A percentile compares a stretch with the other conserved stretches of the same genome.
Conservation (phyloP, 2,797 vertebrate species). For the Sebastes umbrosus region DNA sequence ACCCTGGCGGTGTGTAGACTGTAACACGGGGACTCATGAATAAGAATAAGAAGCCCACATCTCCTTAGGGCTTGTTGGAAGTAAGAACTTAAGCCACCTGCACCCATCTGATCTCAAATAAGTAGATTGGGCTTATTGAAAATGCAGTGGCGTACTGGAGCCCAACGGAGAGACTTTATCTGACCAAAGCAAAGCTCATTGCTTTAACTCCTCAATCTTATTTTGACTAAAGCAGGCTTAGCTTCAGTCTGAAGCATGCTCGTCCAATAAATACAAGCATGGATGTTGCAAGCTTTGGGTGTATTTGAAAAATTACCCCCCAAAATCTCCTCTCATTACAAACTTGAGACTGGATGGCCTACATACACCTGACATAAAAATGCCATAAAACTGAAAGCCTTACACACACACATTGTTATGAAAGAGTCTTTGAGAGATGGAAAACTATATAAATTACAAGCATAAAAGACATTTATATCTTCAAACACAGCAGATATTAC, state of each 20-base stretch:
- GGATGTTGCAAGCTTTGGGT: background rate
- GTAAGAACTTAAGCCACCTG: constrained; percentile 58
- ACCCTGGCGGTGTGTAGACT: background rate
- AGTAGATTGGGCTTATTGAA: constrained; percentile 49
- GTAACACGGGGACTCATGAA: constrained; percentile 5
- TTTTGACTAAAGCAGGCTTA: constrained; percentile 46
- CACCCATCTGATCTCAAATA: constrained; percentile 61
- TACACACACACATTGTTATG: background rate
- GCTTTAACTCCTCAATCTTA: constrained; percentile 51
- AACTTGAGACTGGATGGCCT: background rate
- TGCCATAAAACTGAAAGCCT: background rate
- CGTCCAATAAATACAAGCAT: constrained; percentile 25
- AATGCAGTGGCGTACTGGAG: constrained; percentile 25
- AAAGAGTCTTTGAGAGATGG: background rate
- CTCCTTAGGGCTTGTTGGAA: constrained; percentile 30
- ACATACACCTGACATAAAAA: background rate
- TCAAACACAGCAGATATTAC: constrained; percentile 3
- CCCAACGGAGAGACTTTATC: constrained; percentile 43
- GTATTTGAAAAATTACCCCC: constrained; percentile 7
- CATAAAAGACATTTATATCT: constrained; percentile 18
- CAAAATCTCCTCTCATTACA: background rate
- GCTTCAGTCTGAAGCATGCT: constrained; percentile 12
- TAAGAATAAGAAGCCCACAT: constrained; percentile 20
- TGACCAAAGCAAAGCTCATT: constrained; percentile 53
- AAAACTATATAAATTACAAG: constrained; percentile 12